Evolutionary conservation across 37 sponge, comb jelly and placozoan genomes (phyloP), one percentile per base, ranked within the genome.

Genomic region (Haliclona indistincta): DNA sequence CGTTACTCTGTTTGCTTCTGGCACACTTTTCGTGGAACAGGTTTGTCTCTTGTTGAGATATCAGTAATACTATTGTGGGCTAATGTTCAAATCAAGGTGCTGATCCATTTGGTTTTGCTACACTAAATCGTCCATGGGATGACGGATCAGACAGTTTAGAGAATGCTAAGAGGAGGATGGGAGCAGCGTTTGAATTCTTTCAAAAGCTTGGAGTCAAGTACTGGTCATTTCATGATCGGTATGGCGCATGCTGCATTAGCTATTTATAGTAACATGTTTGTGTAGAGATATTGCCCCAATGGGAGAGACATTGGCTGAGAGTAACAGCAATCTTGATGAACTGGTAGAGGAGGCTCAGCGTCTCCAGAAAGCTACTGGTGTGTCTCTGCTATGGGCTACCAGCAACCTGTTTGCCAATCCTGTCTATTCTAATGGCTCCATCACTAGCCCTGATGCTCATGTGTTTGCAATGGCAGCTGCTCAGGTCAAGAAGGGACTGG

Each of bases 11-110:
- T 81, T 54, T 88, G 88, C 72, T 88, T 75, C 64, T 88, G 88
- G 88, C 88, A 88, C 78, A 88, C 82, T 22, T 88, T 88, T 67
- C 61, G 88, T 33, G 88, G 88, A 26, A 88, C 88, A 38, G 88
- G 88, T 87, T n/a, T 49, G 17, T 49, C 13, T 49, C 17, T 20
- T 20, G 17, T 49, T 20, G 17, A 49, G 53, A 49, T 49, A 49
- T 49, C 17, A 49, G 17, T 49, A 20, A 49, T 49, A 17, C 17
- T 49, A 49, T 49, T 49, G 53, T 17, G 17, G 17, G 17, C 13
- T 49, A 49, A 49, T 49, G 13, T 20, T 49, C 17, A 17, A 20
- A 3, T 15, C 4, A 62, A 87, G 88, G 88, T 8, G 88, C 88
- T 67, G 88, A 87, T 56, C 88, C 88, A 13, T 87, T 87, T 67